phyloP scores from a whole-genome alignment of 2,888 invertebrate species.

The Megalurothrips usitatus region DNA sequence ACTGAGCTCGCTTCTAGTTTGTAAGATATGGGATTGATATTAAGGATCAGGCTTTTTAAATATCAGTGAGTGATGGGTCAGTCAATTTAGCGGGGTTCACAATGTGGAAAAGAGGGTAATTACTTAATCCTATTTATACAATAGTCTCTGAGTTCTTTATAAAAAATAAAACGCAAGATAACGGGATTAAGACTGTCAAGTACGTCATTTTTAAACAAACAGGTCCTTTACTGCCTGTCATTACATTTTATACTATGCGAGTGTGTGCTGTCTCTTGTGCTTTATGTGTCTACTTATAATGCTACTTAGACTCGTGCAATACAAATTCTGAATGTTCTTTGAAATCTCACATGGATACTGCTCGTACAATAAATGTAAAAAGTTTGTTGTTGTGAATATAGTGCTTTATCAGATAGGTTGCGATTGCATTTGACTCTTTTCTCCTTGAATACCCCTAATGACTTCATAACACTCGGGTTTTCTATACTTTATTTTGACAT shows the following conservation, averaged over 20 bases:
- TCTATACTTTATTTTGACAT: neutral
- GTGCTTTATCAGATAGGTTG: neutral
- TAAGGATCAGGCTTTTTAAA: neutral
- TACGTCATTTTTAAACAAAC: neutral
- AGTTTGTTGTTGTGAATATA: slow-evolving; percentile 23
- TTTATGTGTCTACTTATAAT: neutral
- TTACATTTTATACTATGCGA: neutral
- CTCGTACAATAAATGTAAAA: neutral
- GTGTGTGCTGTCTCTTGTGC: neutral
- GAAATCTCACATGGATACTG: neutral
- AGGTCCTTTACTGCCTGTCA: neutral
- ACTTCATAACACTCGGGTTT: neutral
- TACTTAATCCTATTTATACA: neutral
- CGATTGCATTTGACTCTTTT: neutral
- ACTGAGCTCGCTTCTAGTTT: neutral
- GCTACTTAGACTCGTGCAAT: neutral
- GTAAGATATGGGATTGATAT: neutral
- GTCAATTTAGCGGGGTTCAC: neutral
- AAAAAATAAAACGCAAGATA: neutral
- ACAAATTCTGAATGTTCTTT: neutral
- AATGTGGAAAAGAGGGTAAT: neutral
- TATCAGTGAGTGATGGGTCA: neutral
- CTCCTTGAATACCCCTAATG: neutral
- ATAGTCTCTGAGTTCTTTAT: neutral
- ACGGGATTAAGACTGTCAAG: neutral